Evolutionary conservation across 2,797 vertebrate species (phyloP), one percentile per base, ranked within the genome.

Genomic region (Rhynchonycteris naso): DNA sequence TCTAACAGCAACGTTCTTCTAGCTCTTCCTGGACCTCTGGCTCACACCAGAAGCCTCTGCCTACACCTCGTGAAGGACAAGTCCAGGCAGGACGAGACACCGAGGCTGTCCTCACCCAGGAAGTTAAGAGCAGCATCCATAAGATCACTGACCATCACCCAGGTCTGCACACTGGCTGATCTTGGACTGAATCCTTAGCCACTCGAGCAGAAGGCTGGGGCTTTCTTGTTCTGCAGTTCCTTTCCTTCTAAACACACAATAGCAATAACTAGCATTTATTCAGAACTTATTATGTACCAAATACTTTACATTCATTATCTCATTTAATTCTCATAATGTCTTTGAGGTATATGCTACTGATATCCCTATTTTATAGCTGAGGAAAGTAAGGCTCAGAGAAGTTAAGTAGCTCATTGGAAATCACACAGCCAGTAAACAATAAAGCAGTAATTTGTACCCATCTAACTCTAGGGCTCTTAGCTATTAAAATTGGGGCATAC

Each of bases 311-410:
- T 30, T 63, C 22, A 85, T 5, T 24, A 79, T 35, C n/a, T 68
- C n/a, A 63, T 54, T 91, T 80, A 71, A 84, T 61, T 22, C n/a
- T 79, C 52, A 87, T 38, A 65, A 47, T 30, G 30, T 16, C 71
- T 63, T 52, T 72, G 75, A 91, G 26, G 24, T 61, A 21, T 12
- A 26, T 18, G 50, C 15, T 89, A 74, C 68, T 84, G n/a, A 63
- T 21, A 68, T n/a, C 4, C 4, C 24, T 90, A 35, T 90, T 87
- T 82, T 71, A 84, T 69, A 74, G 81, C 9, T 63, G 72, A 89
- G 22, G 43, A 91, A 82, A 71, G 13, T 76, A 61, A 94, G 18
- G 38, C 22, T 89, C 43, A n/a, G 56, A 90, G 79, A 95, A 92
- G 61, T 93, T 28, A 76, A 93, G 59, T 83, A 81, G 61, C 13